These are phyloP conservation scores for Pseudorasbora parva DNA, from an alignment of 2,113 vertebrate species.

Conservation along the genomic window DNA sequence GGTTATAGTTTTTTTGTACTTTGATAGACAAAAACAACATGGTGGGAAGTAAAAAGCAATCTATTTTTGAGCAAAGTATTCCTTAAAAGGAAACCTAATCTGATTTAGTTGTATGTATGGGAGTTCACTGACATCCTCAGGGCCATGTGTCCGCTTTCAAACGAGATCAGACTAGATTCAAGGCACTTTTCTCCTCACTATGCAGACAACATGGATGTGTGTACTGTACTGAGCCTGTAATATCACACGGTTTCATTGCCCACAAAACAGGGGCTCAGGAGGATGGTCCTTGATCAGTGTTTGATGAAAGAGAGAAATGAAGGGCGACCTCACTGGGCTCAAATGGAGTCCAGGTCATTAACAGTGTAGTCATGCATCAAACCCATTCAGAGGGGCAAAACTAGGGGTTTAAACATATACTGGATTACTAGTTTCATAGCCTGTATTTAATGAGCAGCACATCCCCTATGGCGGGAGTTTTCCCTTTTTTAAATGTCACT, in stretches of 20 bases:
- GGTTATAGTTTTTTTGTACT: not conserved
- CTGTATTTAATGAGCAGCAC: not conserved
- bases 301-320: slow-evolving; percentile 25
- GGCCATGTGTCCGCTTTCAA: slow-evolving; percentile 5
- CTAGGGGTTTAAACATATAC: not conserved
- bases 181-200: not conserved
- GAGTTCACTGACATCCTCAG: not conserved
- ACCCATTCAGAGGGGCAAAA: not conserved
- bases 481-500: too few species aligned
- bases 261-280: not conserved
- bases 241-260: not conserved
- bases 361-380: slow-evolving; percentile 14
- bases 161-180: not conserved
- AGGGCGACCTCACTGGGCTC: slow-evolving; percentile 9
- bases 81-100: not conserved
- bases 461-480: not conserved
- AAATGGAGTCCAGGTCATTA: slow-evolving; percentile 22
- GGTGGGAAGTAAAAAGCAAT: not conserved
- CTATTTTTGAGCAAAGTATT: not conserved
- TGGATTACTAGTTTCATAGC: not conserved
- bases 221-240: not conserved
- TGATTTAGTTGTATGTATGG: not conserved
- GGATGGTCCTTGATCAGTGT: not conserved
- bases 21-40: not conserved
- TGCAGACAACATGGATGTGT: not conserved